These are phyloP conservation scores for Drosophila bunnanda DNA, from an alignment of 2,888 invertebrate species.

Conservation along the genomic window DNA sequence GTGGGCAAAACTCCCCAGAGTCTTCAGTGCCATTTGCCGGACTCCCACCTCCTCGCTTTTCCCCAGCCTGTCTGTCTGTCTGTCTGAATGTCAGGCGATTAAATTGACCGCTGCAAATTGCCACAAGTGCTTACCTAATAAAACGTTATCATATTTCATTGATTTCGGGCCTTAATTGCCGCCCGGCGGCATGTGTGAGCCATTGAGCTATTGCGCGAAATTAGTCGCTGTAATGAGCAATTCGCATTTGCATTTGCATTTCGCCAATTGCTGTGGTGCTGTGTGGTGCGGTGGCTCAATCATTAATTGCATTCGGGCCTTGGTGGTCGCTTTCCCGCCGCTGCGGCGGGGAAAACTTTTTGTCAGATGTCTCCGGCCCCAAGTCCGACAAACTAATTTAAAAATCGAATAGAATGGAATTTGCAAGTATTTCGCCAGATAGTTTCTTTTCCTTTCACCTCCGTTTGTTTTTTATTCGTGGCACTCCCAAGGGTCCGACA, in stretches of 20 bases:
- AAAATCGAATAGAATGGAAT: conserved; percentile 74
- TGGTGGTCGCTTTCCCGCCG: not conserved
- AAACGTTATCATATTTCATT: conserved; percentile 50
- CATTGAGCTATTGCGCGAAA: conserved; percentile 36
- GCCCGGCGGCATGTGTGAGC: conserved; percentile 24
- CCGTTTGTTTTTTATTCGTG: conserved; percentile 36
- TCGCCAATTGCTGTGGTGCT: conserved; percentile 23
- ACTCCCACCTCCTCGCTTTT: not conserved
- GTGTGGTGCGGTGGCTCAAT: conserved; percentile 44
- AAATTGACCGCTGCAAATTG: conserved; percentile 38
- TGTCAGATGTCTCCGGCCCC: conserved; percentile 40
- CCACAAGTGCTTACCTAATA: conserved; percentile 29
- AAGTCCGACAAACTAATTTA: conserved; percentile 71
- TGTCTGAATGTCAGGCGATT: conserved; percentile 27
- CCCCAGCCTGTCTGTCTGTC: not conserved
- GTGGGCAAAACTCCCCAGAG: conserved; percentile 17
- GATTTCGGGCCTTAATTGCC: conserved; percentile 52
- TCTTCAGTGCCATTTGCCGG: conserved; percentile 5
- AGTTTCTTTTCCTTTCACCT: conserved; percentile 36
- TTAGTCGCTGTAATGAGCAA: conserved; percentile 27
- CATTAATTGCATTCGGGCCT: conserved; percentile 60
- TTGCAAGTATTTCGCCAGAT: conserved; percentile 56
- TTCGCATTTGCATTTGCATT: conserved; percentile 48
- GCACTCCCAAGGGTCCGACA: conserved; percentile 30
- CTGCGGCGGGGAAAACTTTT: conserved; percentile 18